A percentile compares a stretch with the other conserved stretches of the same genome.
Conservation (phyloP, 1,140 invertebrate genomes). For the Hestina assimilis region DNA sequence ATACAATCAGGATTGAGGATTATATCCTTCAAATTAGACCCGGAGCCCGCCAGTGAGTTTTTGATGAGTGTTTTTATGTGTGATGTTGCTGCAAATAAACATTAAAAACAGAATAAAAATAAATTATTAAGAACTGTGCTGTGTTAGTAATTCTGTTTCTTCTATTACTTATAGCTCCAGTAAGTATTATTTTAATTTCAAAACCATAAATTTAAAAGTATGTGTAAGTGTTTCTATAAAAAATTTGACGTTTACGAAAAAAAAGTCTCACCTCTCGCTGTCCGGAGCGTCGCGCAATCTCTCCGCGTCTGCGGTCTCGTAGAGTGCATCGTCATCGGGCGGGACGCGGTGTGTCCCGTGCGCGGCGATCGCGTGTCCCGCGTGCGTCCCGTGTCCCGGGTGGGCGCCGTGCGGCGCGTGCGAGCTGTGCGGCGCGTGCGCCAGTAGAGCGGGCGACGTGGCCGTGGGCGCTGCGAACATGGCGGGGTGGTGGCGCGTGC, state of each 20-base stretch:
- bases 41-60: slow-evolving; percentile 27
- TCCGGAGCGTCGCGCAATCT: slow-evolving; percentile 86
- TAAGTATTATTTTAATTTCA: too few relatives aligned
- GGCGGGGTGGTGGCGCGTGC: slow-evolving; percentile 79
- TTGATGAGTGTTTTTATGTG: slow-evolving; percentile 18
- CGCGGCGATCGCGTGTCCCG: slow-evolving; percentile 59
- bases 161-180: too few relatives aligned
- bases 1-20: not conserved
- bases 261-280: slow-evolving; percentile 86
- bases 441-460: slow-evolving; percentile 78
- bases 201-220: not conserved
- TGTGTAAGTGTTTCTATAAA: not conserved
- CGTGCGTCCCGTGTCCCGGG: slow-evolving; percentile 82
- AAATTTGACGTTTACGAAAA: not conserved
- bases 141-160: not conserved
- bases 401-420: slow-evolving; percentile 82
- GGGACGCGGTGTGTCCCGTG: slow-evolving; percentile 78
- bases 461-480: slow-evolving; percentile 81
- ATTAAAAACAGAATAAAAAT: slow-evolving; percentile 17
- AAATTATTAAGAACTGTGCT: not conserved
- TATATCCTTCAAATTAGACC: slow-evolving; percentile 18
- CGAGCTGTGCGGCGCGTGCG: slow-evolving; percentile 66
- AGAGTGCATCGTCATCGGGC: slow-evolving; percentile 90
- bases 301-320: slow-evolving; percentile 88
- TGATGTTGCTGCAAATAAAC: slow-evolving; percentile 26